Evolutionary conservation across 2,113 vertebrate genomes (phyloP), one percentile per base, ranked within the genome.

Genomic region (Notothenia rossii): DNA sequence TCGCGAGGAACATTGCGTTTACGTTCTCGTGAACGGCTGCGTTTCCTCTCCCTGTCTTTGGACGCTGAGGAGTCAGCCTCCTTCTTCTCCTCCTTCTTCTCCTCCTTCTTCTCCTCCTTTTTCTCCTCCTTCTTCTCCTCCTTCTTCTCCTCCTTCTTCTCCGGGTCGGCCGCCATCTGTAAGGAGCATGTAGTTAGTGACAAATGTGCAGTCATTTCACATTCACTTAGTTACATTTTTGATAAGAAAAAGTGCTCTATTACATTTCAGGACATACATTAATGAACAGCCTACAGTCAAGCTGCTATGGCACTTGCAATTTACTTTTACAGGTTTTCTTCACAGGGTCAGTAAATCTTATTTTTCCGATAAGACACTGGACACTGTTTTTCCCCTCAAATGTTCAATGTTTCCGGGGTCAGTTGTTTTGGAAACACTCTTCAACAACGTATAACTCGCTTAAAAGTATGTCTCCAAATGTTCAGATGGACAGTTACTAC

Each of bases 91-190:
- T 29, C 29, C 3, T 29, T 29, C 29, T 29, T 29, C 29, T 29
- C 29, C 3, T 29, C 29, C 3, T 29, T 29, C 3, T 29, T 29
- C 29, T 29, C 29, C 29, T 29, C 29, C 29, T 29, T 29, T 3
- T 29, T 29, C 29, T 29, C 29, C 29, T 29, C 29, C 29, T 29
- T 29, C 0, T 29, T 29, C 29, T 29, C 3, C 3, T 29, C 29
- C 29, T 29, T 29, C 3, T 29, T 29, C 29, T 29, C 29, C 14
- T 98, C 97, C 76, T 97, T 98, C 90, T 96, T 98, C 56, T 99
- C 98, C 12, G 96, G 81, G 76, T 98, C 98, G 18, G 97, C 97
- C 33, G 96, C 98, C 98, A 99, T 99, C 98, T 98, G 77, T 0
- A 77, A n/a, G 40, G 5, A 62, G 2, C 18, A 73, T 0, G 14